Base-by-base conservation (phyloP, 53 echinoderm and acorn worm genomes). In the Astropecten irregularis region DNA sequence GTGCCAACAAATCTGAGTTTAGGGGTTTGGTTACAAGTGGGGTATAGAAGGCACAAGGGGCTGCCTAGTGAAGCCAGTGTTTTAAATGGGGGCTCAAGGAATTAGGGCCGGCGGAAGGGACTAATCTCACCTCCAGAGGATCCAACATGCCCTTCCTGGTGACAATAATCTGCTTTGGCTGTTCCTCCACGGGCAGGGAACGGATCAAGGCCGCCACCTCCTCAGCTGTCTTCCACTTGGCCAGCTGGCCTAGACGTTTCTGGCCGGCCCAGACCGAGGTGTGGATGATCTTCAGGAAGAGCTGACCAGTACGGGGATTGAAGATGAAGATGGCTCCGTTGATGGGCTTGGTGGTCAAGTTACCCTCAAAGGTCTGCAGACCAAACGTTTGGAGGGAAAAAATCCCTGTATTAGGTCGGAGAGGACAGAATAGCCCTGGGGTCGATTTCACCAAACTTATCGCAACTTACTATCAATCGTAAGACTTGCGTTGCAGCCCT, bases 61-160 rank as follows among this genome's bases (percentile, higher is more conserved):
- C n/a, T n/a, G n/a, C n/a, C n/a, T n/a, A n/a, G n/a, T n/a, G n/a
- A n/a, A n/a, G n/a, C n/a, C n/a, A n/a, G n/a, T n/a, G n/a, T n/a
- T n/a, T n/a, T n/a, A n/a, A n/a, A n/a, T n/a, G n/a, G n/a, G n/a
- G n/a, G n/a, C n/a, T n/a, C n/a, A n/a, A n/a, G n/a, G n/a, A n/a
- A n/a, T n/a, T n/a, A n/a, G n/a, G n/a, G n/a, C n/a, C n/a, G n/a
- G n/a, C n/a, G n/a, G n/a, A n/a, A n/a, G n/a, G n/a, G n/a, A n/a
- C n/a, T n/a, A n/a, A n/a, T 20, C 77, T 42, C 67, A 96, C 96
- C 97, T 97, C 97, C 8, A 97, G 92, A 16, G 97, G 97, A 38
- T 97, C 97, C 94, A 97, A 85, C 97, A 97, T 97, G 84, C 97
- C 97, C 83, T 97, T 97, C 88, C 97, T 97, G 85, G 97, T 97